Evolutionary conservation across 1,140 invertebrate genomes (phyloP), one percentile per base, ranked within the genome.

Genomic region (Hyles euphorbiae): DNA sequence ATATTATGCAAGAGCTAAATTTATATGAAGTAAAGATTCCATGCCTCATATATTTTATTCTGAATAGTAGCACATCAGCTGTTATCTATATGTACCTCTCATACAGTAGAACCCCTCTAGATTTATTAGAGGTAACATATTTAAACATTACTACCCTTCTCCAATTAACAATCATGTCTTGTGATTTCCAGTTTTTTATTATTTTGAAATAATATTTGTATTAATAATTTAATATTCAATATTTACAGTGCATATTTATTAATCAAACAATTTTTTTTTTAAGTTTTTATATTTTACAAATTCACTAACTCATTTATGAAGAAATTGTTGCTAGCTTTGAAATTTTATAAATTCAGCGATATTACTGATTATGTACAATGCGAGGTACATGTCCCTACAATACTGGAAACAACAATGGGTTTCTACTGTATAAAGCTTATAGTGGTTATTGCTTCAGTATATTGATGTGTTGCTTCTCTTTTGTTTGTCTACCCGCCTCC

Each of bases 61-160:
- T 58, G 52, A 72, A 72, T 78, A 83, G 76, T 76, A 74, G 80
- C 80, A 83, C 79, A 79, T 78, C 70, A 70, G 83, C 79, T 81
- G 76, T 69, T 70, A 36, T 68, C 56, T 54, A 54, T 36, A 43
- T 11, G 8, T 9, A 32, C 22, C 34, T 45, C 11, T 48, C 3
- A 67, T 74, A 66, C 60, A 59, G 72, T 82, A 77, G 72, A 78
- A 78, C 63, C 71, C 73, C 68, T 73, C 65, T 77, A 71, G 65
- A 66, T 63, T 53, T 34, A 49, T 56, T 22, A 55, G 8, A 40
- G 36, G 36, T 40, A 40, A 40, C 36, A 40, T 22, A 22, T 8
- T 40, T 5, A 40, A 5, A 40, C 36, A 40, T 40, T 40, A 8
- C 2, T 22, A 40, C 36, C 36, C 36, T 8, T 40, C 8, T 40